These are phyloP conservation scores for Dione juno DNA, from an alignment of 2,888 invertebrate species.

Conservation along the genomic window DNA sequence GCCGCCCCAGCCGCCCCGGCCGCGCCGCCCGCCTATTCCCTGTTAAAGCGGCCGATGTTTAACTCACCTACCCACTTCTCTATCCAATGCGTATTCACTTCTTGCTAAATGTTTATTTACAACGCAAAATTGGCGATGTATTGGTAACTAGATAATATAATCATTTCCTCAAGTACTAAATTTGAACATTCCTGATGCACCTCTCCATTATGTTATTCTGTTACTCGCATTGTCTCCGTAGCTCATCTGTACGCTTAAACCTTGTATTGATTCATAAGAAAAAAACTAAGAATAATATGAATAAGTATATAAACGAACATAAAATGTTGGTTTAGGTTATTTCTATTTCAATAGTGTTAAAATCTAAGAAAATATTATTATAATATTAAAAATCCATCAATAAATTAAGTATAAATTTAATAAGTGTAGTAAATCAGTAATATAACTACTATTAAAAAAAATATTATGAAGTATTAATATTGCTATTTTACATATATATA, in stretches of 20 bases:
- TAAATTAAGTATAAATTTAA: no score
- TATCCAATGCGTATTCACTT: conserved; percentile 22
- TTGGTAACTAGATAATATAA: neutral
- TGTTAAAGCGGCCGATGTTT: neutral
- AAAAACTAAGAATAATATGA: neutral
- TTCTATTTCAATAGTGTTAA: no score
- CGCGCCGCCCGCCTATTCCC: conserved; percentile 64
- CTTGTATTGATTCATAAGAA: conserved; percentile 1
- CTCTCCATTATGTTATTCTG: conserved; percentile 34
- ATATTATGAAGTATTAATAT: no score
- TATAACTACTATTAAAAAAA: no score
- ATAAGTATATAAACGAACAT: no score
- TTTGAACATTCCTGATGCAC: conserved; percentile 29
- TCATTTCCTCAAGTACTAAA: neutral
- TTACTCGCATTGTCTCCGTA: conserved; percentile 31
- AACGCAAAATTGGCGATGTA: conserved; percentile 22
- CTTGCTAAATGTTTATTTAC: conserved; percentile 1
- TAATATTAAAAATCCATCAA: no score
- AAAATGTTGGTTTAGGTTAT: no score
- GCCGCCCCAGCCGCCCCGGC: conserved; percentile 52
- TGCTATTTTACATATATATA: no score
- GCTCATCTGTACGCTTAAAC: conserved; percentile 9
- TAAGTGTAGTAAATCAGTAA: no score
- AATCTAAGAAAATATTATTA: no score
- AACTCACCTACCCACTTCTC: conserved; percentile 30